Percentiles rank a stretch among this genome's conserved stretches.
Conservation (phyloP, 2,113 vertebrate species). For the Lasiurus borealis region DNA sequence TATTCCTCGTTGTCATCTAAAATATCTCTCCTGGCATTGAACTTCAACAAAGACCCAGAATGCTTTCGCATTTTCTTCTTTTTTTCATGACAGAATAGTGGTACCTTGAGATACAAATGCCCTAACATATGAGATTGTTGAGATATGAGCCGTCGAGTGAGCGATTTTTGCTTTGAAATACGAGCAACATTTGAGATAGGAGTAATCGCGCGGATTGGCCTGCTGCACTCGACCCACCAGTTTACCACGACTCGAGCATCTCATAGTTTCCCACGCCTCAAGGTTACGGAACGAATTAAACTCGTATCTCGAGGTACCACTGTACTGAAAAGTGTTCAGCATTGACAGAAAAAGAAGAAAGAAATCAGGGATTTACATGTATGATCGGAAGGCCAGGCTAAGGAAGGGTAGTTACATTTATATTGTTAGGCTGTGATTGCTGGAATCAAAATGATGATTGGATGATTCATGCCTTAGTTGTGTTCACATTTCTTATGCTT, state of each 20-base stretch:
- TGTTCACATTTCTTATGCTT: not conserved
- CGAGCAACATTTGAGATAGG: too few relatives aligned
- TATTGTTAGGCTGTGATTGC: not conserved
- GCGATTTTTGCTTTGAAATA: too few relatives aligned
- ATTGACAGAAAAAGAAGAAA: not conserved
- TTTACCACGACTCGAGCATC: too few relatives aligned
- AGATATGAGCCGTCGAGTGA: too few relatives aligned
- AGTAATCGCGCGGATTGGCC: too few relatives aligned
- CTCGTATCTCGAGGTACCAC: too few relatives aligned
- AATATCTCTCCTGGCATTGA: constrained; percentile 10
- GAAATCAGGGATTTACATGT: not conserved
- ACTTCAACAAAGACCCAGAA: not conserved
- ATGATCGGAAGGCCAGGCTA: not conserved
- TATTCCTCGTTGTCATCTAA: not conserved
- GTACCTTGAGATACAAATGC: too few relatives aligned
- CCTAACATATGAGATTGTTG: too few relatives aligned
- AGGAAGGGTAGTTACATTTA: not conserved
- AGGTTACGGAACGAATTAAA: too few relatives aligned
- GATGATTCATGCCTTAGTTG: constrained; percentile 18
- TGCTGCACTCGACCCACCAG: too few relatives aligned
- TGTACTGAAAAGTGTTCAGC: not conserved
- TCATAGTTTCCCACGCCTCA: too few relatives aligned
- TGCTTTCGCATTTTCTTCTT: not conserved
- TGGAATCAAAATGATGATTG: not conserved
- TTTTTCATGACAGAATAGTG: not conserved